A percentile compares a stretch with the other conserved stretches of the same genome.
phyloP scores from a whole-genome alignment of 2,888 invertebrate species.

The Erynnis tages region DNA sequence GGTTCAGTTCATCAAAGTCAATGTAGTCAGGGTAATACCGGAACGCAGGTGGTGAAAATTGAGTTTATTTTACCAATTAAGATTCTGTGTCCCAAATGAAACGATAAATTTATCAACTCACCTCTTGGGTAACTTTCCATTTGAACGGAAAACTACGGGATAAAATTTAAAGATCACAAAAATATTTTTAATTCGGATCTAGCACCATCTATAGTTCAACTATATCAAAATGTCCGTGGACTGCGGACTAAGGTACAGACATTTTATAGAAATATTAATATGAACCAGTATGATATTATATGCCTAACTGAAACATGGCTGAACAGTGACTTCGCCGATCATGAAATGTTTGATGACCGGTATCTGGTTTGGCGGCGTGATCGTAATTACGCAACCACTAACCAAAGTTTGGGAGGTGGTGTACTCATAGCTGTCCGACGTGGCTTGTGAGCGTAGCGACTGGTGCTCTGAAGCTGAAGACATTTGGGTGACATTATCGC shows the following conservation, averaged over 20 bases:
- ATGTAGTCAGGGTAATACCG: too few species aligned
- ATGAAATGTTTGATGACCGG: constrained; percentile 25
- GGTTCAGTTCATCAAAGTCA: too few species aligned
- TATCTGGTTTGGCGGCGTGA: constrained; percentile 27
- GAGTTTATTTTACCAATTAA: too few species aligned
- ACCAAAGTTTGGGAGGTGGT: constrained; percentile 4
- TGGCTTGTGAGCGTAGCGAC: not conserved
- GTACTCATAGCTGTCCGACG: constrained; percentile 5
- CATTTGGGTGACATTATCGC: constrained; percentile 13
- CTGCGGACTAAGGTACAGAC: constrained; percentile 18
- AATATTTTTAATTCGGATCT: too few species aligned
- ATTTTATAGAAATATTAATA: constrained; percentile 17
- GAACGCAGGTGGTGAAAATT: too few species aligned
- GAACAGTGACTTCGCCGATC: constrained; percentile 10
- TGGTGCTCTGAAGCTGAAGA: constrained; percentile 5
- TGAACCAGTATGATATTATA: constrained; percentile 17
- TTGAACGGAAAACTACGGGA: too few species aligned
- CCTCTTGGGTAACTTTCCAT: too few species aligned
- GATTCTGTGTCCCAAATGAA: too few species aligned
- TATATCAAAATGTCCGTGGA: constrained; percentile 23
- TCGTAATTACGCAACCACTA: constrained; percentile 9
- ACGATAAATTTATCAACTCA: too few species aligned
- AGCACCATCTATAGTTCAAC: too few species aligned
- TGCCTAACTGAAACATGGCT: constrained; percentile 27
- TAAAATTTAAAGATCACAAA: too few species aligned